These are phyloP conservation scores for Pherbina coryleti DNA, from an alignment of 2,888 invertebrate species.

Conservation along the genomic window DNA sequence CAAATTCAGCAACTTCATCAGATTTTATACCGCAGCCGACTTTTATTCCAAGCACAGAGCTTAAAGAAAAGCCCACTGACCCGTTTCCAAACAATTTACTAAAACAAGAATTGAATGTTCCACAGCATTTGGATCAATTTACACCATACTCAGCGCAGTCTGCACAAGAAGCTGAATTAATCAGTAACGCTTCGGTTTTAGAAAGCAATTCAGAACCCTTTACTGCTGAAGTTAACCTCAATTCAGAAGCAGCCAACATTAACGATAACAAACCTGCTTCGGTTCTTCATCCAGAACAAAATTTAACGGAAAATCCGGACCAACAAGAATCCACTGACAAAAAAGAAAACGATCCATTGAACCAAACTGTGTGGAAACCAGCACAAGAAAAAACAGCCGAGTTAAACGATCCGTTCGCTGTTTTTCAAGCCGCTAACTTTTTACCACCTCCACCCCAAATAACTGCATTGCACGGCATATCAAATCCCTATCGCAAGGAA, in stretches of 20 bases:
- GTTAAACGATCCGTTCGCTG: background rate
- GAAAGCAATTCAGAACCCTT: background rate
- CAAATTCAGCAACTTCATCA: background rate
- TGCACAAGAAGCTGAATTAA: background rate
- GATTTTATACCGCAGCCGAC: background rate
- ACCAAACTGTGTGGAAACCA: constrained; percentile 41
- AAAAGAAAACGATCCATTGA: constrained; percentile 27
- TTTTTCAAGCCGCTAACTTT: constrained; percentile 14
- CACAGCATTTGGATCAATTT: background rate
- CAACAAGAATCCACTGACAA: constrained; percentile 26
- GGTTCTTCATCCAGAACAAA: constrained; percentile 50
- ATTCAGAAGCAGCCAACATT: background rate
- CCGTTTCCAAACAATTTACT: too few species aligned
- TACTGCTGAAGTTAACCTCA: background rate
- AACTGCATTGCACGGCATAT: background rate
- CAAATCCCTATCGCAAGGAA: constrained; percentile 47
- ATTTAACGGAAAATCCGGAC: constrained; percentile 38
- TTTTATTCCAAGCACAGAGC: too few species aligned
- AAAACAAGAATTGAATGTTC: too few species aligned
- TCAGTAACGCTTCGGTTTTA: background rate
- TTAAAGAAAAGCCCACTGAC: too few species aligned
- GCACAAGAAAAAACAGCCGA: constrained; percentile 18
- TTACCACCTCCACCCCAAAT: constrained; percentile 40
- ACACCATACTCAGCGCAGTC: background rate
- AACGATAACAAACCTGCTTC: background rate